Base-by-base conservation (phyloP, 1,140 invertebrate species). In the Philopotamus ludificatus region DNA sequence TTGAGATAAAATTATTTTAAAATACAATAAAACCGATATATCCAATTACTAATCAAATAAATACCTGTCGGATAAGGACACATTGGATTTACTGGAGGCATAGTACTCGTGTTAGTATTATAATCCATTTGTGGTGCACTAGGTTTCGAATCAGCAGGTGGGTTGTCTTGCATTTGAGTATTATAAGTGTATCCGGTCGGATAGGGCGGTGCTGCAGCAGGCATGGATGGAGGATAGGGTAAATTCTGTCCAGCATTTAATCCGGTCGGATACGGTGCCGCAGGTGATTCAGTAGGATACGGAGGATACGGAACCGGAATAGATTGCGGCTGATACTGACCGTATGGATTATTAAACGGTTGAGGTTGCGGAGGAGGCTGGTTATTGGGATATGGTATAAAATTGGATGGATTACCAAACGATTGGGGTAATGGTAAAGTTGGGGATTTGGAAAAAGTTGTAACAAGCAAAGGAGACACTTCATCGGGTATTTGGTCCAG, bases 241-340 rank as follows among this genome's bases (percentile, higher is more conserved):
- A 15, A 8, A 7, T 26, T 53, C 10, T 8, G 16, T 22, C 4
- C 45, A 21, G 20, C 3, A 15, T 8, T 21, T 26, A 8, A 45
- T 8, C 21, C 16, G 28, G 28, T n/a, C 45, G 51, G 20, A 23
- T 41, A 23, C 41, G 4, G 34, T 23, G 59, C 7, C 8, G 55
- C 54, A 54, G 47, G 58, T 3, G 62, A 34, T 16, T 44, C 39
- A 25, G 15, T n/a, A 10, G 57, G 42, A 18, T 60, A 47, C 20
- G 57, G 12, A 3, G 53, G n/a, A 34, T 7, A 34, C 12, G 4
- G 28, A 34, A 4, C 16, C n/a, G 45, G 16, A 49, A 73, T 77
- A 4, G 80, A 74, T 10, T 80, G 76, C 22, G 82, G 78, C 65
- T 77, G 76, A 16, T 75, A 74, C 3, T n/a, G n/a, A n/a, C n/a